A percentile compares a stretch with the other conserved stretches of the same genome.
phyloP scores from a whole-genome alignment of 2,888 invertebrate genomes.

The Seladonia tumulorum region DNA sequence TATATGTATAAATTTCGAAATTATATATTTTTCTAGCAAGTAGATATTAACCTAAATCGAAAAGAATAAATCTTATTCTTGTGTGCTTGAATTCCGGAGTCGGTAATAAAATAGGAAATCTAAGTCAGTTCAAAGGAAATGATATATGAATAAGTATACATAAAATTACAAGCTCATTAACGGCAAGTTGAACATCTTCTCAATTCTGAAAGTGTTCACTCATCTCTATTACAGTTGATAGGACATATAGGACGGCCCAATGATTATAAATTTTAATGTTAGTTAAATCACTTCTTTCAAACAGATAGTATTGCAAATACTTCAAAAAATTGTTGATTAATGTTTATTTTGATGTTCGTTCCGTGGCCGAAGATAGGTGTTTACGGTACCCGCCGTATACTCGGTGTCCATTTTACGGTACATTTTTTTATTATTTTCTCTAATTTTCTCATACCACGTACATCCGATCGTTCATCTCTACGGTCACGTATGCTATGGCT shows the following conservation, averaged over 20 bases:
- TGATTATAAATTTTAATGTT: neutral
- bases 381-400: conserved; percentile 71
- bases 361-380: conserved; percentile 73
- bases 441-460: neutral
- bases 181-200: no score
- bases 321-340: conserved; percentile 37
- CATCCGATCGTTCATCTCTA: conserved; percentile 16
- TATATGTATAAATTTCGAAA: no score
- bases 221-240: no score
- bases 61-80: no score
- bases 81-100: no score
- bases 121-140: no score
- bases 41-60: no score
- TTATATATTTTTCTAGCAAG: no score
- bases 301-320: neutral
- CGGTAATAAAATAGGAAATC: no score
- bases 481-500: conserved; percentile 31
- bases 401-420: conserved; percentile 74
- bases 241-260: neutral
- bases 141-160: no score
- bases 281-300: neutral
- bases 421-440: conserved; percentile 59
- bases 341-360: conserved; percentile 59
- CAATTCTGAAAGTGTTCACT: no score
- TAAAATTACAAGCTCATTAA: no score